Conservation (phyloP, 2,888 invertebrate species). For the Petrolisthes cinctipes region DNA sequence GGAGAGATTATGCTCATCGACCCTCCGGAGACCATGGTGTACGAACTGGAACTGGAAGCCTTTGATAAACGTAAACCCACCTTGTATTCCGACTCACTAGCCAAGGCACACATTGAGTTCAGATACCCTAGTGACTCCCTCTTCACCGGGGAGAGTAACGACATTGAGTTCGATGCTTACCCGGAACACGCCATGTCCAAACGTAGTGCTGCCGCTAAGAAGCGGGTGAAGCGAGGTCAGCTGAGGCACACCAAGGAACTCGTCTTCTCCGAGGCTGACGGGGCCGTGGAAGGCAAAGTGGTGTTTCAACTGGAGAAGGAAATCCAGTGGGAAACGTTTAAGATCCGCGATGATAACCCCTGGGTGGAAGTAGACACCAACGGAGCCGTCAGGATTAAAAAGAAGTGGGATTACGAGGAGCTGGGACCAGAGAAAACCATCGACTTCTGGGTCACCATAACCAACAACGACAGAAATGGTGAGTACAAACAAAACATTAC, state of each 20-base stretch:
- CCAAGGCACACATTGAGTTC: slow-evolving; percentile 80
- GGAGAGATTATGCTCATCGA: slow-evolving; percentile 88
- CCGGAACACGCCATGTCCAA: slow-evolving; percentile 68
- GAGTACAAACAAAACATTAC: slow-evolving; percentile 21
- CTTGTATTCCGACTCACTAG: slow-evolving; percentile 78
- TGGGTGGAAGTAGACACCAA: slow-evolving; percentile 94
- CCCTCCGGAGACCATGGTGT: slow-evolving; percentile 73
- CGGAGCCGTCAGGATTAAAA: slow-evolving; percentile 91
- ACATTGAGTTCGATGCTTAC: slow-evolving; percentile 66
- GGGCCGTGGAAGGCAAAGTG: slow-evolving; percentile 86
- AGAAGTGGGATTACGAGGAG: slow-evolving; percentile 97
- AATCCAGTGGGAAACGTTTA: slow-evolving; percentile 91
- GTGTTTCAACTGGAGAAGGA: slow-evolving; percentile 93
- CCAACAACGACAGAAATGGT: slow-evolving; percentile 65
- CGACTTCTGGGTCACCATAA: slow-evolving; percentile 91
- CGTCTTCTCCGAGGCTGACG: slow-evolving; percentile 91
- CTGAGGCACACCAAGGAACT: slow-evolving; percentile 95
- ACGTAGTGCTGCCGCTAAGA: slow-evolving; percentile 77
- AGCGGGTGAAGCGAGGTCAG: slow-evolving; percentile 83
- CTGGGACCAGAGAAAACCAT: slow-evolving; percentile 93
- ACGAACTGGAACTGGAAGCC: slow-evolving; percentile 82
- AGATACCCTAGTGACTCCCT: slow-evolving; percentile 62
- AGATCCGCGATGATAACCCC: slow-evolving; percentile 91
- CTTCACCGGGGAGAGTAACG: slow-evolving; percentile 58
- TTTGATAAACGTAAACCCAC: slow-evolving; percentile 84